Conservation (phyloP, 2,797 vertebrate genomes). For the Hyperoplus lanceolatus region DNA sequence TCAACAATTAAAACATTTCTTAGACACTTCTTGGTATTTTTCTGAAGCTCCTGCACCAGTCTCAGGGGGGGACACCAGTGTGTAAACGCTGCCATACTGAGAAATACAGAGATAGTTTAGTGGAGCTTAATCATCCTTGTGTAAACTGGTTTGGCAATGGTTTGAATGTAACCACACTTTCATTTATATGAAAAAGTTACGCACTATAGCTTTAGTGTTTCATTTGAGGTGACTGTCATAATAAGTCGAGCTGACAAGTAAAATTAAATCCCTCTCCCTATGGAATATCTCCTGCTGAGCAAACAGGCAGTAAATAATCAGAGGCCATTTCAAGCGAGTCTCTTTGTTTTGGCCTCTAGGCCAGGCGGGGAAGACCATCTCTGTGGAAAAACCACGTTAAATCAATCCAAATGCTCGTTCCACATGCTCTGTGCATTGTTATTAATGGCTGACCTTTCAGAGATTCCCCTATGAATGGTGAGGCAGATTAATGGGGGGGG, state of each 20-base stretch:
- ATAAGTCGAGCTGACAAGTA: slow-evolving; percentile 56
- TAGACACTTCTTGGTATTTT: no score
- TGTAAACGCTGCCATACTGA: no score
- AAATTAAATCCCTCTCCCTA: slow-evolving; percentile 47
- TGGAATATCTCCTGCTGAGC: slow-evolving; percentile 39
- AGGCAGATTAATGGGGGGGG: slow-evolving; percentile 4
- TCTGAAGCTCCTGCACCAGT: no score
- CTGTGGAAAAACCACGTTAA: slow-evolving; percentile 42
- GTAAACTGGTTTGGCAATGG: no score
- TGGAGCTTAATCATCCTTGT: no score
- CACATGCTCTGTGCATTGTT: slow-evolving; percentile 31
- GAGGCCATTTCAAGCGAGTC: slow-evolving; percentile 32
- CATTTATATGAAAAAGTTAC: no score
- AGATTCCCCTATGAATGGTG: slow-evolving; percentile 35
- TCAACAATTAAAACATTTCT: no score
- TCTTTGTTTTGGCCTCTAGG: slow-evolving; percentile 52
- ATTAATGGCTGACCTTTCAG: slow-evolving; percentile 21
- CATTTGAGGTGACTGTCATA: slow-evolving; percentile 59
- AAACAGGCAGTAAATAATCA: slow-evolving; percentile 68
- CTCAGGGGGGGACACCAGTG: no score
- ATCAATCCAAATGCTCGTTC: slow-evolving; percentile 49
- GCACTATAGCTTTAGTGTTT: slow-evolving; percentile 31
- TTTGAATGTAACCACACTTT: no score
- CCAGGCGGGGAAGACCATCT: slow-evolving; percentile 37
- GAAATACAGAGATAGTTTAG: no score